Evolutionary conservation across 2,113 vertebrate genomes (phyloP), one percentile per base, ranked within the genome.

Genomic region (Lota lota): DNA sequence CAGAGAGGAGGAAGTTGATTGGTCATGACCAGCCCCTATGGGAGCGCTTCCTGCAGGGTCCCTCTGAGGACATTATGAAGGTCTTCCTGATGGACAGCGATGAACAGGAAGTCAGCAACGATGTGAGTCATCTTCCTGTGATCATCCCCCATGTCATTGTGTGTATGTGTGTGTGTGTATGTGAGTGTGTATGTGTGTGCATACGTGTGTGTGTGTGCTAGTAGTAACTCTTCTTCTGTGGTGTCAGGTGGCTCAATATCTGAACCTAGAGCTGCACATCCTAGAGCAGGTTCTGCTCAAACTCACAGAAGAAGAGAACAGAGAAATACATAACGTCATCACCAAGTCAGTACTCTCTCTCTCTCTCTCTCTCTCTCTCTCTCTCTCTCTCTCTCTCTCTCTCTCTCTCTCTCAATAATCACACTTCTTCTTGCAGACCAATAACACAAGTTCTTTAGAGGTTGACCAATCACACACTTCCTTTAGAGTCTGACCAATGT

Each of bases 61-160:
- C 97, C 1, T 97, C 96, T 0, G 91, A 94, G 72, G 88, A 87
- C 75, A 90, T 94, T 15, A 94, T 95, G 81, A 94, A 88, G 74
- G 93, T 99, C 64, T 99, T 98, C 65, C 88, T 99, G 71, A 96
- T 99, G 95, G 94, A 99, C 79, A 87, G 89, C 64, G 91, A 94
- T 0, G 92, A 93, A 73, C 90, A 94, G 67, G 96, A 99, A 92
- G 92, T 99, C 22, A 98, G 94, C 90, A 91, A 91, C 69, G 94
- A 96, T 40, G 97, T 99, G 91, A 0, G 93, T n/a, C 53, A 1
- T n/a, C 16, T 33, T 82, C 17, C 28, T 57, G 33, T 21, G 20
- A 5, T 53, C n/a, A 18, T n/a, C 12, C 28, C 21, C 22, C 28
- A 4, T 6, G 28, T 33, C 28, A 33, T 5, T 33, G 40, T 47